Evolutionary conservation across 2,113 vertebrate species (phyloP).

Genomic region (Gymnorhina tibicen): DNA sequence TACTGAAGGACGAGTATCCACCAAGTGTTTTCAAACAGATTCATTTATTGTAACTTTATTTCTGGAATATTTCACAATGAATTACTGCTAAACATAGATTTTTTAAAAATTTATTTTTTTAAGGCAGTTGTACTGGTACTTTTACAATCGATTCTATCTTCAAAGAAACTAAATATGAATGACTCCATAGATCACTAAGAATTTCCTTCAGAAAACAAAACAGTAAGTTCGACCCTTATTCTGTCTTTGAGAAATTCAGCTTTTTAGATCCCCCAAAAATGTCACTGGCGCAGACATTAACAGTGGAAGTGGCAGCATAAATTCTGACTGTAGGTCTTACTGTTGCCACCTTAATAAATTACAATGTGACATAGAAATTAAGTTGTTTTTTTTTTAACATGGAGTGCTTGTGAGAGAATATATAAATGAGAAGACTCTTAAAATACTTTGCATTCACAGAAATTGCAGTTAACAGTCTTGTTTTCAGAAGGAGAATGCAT

Average conservation of each 20-base stretch:
- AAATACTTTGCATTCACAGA: not conserved
- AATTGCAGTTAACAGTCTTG: not conserved
- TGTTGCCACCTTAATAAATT: not conserved
- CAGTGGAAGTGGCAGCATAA: not conserved
- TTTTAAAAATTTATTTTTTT: not conserved
- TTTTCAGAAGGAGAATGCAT: not conserved
- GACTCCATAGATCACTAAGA: not conserved
- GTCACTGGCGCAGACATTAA: constrained; percentile 55
- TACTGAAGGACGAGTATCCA: not conserved
- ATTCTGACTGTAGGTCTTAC: not conserved
- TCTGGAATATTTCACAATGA: not conserved
- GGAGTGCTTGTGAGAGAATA: not conserved
- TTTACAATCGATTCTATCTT: not conserved
- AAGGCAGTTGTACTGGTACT: not conserved
- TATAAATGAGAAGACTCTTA: not conserved
- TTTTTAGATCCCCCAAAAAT: constrained; percentile 59
- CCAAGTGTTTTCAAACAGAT: not conserved
- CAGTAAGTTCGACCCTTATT: constrained; percentile 69
- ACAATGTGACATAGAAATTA: not conserved
- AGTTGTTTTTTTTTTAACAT: not conserved
- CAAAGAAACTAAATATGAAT: not conserved
- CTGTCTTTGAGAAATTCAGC: constrained; percentile 57
- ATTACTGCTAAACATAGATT: not conserved
- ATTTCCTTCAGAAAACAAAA: constrained; percentile 29
- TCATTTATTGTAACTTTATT: not conserved